Conservation (phyloP, 2,113 vertebrate species). For the Platycercus adscitus region DNA sequence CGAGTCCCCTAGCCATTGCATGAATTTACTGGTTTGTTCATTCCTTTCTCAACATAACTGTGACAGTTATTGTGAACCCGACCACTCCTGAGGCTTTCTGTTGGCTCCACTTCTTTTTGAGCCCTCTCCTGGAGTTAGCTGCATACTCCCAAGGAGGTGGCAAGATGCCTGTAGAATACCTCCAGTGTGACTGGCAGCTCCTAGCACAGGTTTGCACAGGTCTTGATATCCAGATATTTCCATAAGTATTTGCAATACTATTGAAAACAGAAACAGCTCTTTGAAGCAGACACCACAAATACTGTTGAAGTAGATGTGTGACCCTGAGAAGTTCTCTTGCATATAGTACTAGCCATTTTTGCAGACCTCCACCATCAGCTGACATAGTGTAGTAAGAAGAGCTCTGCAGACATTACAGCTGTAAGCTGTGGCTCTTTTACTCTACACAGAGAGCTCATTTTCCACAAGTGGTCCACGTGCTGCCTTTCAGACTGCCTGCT, state of each 20-base stretch:
- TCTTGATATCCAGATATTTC: constrained; percentile 3
- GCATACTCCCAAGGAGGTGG: background rate
- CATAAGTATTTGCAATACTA: background rate
- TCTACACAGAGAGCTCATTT: background rate
- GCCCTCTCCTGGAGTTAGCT: background rate
- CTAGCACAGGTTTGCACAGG: background rate
- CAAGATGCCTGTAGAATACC: background rate
- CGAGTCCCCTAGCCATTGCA: background rate
- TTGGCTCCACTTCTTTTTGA: background rate
- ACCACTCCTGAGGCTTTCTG: background rate
- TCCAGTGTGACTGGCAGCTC: background rate
- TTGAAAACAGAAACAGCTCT: background rate
- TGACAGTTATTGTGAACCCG: background rate
- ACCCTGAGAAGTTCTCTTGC: background rate
- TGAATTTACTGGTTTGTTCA: background rate
- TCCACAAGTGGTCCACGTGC: background rate
- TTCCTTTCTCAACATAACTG: background rate
- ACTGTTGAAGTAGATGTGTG: background rate
- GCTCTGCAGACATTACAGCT: background rate
- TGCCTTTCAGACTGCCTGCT: background rate
- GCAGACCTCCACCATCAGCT: background rate
- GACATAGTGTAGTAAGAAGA: background rate
- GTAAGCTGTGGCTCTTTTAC: background rate
- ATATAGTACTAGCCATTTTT: background rate
- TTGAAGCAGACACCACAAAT: background rate